Conservation (phyloP, 2,797 vertebrate species). For the Onychomys leucogaster region DNA sequence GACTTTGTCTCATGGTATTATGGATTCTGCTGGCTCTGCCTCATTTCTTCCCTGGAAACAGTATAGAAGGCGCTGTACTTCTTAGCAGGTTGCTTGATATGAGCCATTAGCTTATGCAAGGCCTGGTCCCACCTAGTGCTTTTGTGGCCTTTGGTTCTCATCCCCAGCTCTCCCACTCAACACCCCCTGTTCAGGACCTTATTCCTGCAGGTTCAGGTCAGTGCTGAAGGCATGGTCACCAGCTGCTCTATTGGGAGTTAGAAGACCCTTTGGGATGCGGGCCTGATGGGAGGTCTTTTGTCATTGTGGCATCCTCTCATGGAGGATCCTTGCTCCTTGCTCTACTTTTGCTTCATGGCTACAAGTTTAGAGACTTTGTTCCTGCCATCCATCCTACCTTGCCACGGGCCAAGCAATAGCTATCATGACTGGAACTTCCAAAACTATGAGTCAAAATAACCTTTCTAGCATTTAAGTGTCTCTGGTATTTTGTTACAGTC, state of each 20-base stretch:
- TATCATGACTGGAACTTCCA: background rate
- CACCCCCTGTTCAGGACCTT: background rate
- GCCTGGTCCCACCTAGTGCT: too few species aligned
- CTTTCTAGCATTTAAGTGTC: background rate
- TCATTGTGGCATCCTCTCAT: background rate
- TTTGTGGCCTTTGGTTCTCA: background rate
- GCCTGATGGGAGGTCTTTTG: too few species aligned
- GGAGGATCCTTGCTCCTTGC: too few species aligned
- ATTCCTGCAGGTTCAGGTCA: background rate
- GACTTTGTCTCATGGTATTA: background rate
- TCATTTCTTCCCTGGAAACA: too few species aligned
- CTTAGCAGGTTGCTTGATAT: background rate
- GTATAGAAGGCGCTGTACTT: too few species aligned
- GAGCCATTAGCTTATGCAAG: background rate
- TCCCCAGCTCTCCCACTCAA: background rate
- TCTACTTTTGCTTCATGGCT: background rate
- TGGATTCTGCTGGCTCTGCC: background rate
- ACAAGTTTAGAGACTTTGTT: background rate
- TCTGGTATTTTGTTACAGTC: conserved; percentile 18
- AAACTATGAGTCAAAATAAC: background rate
- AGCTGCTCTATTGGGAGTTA: background rate
- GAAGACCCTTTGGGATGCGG: background rate
- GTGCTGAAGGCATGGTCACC: background rate
- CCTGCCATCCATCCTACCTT: accelerated
- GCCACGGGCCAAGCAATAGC: background rate